Percentiles rank a stretch among this genome's conserved stretches.
These are phyloP conservation scores for Manacus vitellinus DNA, from an alignment of 2,113 vertebrate species.

Conservation along the genomic window DNA sequence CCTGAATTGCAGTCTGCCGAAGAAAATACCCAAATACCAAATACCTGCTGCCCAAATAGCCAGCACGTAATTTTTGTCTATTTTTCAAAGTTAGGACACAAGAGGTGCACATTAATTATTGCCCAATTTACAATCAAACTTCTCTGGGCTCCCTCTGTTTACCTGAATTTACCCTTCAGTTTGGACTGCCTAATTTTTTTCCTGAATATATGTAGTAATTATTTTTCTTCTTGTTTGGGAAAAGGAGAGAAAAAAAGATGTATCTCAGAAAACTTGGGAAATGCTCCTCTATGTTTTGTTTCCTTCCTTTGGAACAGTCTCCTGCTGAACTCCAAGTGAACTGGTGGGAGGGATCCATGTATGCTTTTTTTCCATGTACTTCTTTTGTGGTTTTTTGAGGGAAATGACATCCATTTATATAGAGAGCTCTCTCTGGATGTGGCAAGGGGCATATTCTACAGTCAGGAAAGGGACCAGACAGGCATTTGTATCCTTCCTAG, in stretches of 20 bases:
- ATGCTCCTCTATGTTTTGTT: not conserved
- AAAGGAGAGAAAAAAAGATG: not conserved
- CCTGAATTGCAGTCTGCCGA: not conserved
- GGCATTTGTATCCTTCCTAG: not conserved
- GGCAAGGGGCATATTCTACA: not conserved
- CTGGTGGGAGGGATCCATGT: not conserved
- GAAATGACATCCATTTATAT: not conserved
- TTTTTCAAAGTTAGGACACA: not conserved
- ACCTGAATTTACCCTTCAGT: not conserved
- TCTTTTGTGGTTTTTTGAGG: not conserved
- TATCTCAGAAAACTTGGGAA: not conserved
- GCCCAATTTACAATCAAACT: not conserved
- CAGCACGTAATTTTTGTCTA: not conserved
- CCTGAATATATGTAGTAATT: not conserved
- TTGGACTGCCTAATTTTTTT: not conserved
- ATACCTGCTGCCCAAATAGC: not conserved
- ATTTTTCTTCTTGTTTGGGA: not conserved
- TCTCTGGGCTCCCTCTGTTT: not conserved
- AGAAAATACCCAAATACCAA: not conserved
- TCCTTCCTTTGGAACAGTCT: not conserved
- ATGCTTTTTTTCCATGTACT: not conserved
- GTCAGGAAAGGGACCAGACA: not conserved
- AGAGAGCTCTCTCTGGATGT: not conserved
- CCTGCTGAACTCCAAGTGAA: not conserved
- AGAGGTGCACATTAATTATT: not conserved